Conservation (phyloP, 2,888 invertebrate species). For the Trypoxylon attenuatum region DNA sequence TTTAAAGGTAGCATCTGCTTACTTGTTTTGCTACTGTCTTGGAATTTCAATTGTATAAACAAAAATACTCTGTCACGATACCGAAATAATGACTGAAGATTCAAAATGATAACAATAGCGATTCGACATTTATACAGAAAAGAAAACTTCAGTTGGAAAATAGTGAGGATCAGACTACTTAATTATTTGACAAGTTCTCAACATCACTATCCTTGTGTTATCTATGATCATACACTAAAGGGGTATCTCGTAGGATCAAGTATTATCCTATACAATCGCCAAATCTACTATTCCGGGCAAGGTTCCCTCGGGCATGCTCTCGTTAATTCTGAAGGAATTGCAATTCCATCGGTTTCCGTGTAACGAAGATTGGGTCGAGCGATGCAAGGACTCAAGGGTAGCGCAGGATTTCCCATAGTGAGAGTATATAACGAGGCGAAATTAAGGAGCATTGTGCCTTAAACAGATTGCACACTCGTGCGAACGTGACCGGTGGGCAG, state of each 20-base stretch:
- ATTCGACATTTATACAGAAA: no score
- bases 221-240: no score
- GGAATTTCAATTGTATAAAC: background rate
- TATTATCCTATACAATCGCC: no score
- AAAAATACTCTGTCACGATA: no score
- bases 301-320: background rate
- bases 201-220: no score
- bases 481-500: conserved; percentile 56
- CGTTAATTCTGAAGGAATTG: conserved; percentile 23
- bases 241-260: no score
- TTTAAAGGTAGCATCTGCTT: conserved; percentile 72
- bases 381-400: conserved; percentile 18
- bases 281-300: background rate
- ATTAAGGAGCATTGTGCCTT: conserved; percentile 62
- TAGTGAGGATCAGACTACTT: no score
- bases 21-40: conserved; percentile 25
- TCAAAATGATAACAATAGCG: no score
- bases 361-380: conserved; percentile 33
- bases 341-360: conserved; percentile 21
- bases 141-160: no score
- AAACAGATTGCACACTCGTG: conserved; percentile 60
- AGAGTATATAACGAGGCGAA: conserved; percentile 54
- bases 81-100: no score
- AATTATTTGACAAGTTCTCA: no score
- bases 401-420: conserved; percentile 35